These are phyloP conservation scores for Notechis scutatus DNA, from an alignment of 2,113 vertebrate genomes.

Conservation along the genomic window DNA sequence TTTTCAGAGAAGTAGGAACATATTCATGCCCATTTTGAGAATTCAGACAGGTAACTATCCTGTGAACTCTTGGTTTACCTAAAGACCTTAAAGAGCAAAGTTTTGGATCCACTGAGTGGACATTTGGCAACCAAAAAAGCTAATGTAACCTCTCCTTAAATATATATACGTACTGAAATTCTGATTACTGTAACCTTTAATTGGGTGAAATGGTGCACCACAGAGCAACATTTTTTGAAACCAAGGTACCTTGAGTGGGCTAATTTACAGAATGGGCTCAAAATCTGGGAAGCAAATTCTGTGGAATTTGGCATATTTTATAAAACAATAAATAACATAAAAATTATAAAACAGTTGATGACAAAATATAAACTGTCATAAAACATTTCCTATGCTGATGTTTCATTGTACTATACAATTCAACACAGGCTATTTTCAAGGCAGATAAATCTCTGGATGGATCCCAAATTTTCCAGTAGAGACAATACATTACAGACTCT, in stretches of 20 bases:
- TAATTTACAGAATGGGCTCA: not conserved
- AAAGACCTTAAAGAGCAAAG: not conserved
- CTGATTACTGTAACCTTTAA: not conserved
- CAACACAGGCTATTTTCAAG: not conserved
- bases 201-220: not conserved
- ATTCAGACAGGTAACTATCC: not conserved
- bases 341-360: not conserved
- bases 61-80: not conserved
- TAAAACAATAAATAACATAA: not conserved
- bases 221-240: not conserved
- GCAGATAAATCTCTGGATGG: not conserved
- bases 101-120: not conserved
- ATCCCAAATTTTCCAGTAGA: not conserved
- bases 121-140: not conserved
- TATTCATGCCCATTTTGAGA: not conserved
- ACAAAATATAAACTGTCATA: not conserved
- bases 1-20: not conserved
- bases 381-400: not conserved
- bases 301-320: not conserved
- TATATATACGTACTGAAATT: not conserved
- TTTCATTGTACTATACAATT: not conserved
- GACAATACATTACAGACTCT: not conserved
- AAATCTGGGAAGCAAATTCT: not conserved
- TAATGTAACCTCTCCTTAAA: not conserved
- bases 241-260: not conserved